These are phyloP conservation scores for Drosophila silvestris DNA, from an alignment of 2,888 invertebrate species.

Conservation along the genomic window DNA sequence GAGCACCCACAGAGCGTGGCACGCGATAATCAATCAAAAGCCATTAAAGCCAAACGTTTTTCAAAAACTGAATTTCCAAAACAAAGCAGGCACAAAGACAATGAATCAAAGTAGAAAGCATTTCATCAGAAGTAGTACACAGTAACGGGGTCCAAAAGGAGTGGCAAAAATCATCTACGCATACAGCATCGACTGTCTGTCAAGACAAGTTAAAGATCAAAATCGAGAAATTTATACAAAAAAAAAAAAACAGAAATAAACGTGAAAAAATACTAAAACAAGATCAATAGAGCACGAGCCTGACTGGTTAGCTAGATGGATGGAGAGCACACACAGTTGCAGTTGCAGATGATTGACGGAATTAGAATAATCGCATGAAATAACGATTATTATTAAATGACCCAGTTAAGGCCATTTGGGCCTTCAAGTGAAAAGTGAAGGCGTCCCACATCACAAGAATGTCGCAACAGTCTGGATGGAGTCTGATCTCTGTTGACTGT, in stretches of 20 bases:
- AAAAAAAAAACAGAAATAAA: slow-evolving; percentile 16
- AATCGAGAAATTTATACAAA: slow-evolving; percentile 60
- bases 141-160: slow-evolving; percentile 59
- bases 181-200: slow-evolving; percentile 41
- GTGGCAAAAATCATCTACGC: slow-evolving; percentile 73
- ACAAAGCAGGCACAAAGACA: slow-evolving; percentile 56
- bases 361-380: slow-evolving; percentile 78
- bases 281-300: slow-evolving; percentile 72
- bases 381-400: slow-evolving; percentile 78
- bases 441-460: slow-evolving; percentile 69
- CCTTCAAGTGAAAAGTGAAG: slow-evolving; percentile 75
- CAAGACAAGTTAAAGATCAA: slow-evolving; percentile 81
- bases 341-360: slow-evolving; percentile 80
- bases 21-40: slow-evolving; percentile 82
- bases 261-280: slow-evolving; percentile 33
- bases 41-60: slow-evolving; percentile 80
- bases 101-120: slow-evolving; percentile 80
- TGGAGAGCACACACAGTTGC: slow-evolving; percentile 59
- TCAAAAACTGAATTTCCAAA: slow-evolving; percentile 47
- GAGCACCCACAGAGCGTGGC: slow-evolving; percentile 80
- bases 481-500: slow-evolving; percentile 33
- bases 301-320: slow-evolving; percentile 11
- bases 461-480: slow-evolving; percentile 58
- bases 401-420: slow-evolving; percentile 68
- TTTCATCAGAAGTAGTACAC: slow-evolving; percentile 72